A percentile compares a stretch with the other conserved stretches of the same genome.
Conservation (phyloP, 2,888 invertebrate species). For the Heliconius aoede region DNA sequence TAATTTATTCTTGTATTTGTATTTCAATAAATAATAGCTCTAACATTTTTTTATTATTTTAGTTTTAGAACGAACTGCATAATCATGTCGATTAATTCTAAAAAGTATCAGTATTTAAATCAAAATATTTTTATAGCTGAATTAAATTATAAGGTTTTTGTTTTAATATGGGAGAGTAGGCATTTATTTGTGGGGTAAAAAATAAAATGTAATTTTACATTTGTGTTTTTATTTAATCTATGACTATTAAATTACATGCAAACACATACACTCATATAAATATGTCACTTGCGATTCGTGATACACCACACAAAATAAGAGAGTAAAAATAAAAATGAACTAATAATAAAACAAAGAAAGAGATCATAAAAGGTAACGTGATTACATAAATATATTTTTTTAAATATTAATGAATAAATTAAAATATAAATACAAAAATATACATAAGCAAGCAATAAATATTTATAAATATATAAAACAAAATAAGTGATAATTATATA, state of each 20-base stretch:
- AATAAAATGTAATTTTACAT: conserved; percentile 36
- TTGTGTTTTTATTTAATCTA: conserved; percentile 55
- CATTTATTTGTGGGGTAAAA: neutral
- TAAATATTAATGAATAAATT: conserved; percentile 4
- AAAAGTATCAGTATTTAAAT: too few species aligned
- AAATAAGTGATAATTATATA: neutral
- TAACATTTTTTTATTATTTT: too few species aligned
- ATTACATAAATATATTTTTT: conserved; percentile 14
- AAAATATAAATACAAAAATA: conserved; percentile 19
- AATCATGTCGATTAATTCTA: too few species aligned
- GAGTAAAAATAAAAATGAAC: conserved; percentile 27
- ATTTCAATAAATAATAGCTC: too few species aligned
- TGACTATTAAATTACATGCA: conserved; percentile 50
- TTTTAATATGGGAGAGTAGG: too few species aligned
- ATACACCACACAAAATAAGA: conserved; percentile 42
- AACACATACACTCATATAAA: conserved; percentile 56
- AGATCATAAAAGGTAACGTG: conserved; percentile 43
- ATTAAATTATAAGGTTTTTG: too few species aligned
- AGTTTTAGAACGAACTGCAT: too few species aligned
- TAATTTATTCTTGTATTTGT: too few species aligned
- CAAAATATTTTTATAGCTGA: too few species aligned
- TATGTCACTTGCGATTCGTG: conserved; percentile 49
- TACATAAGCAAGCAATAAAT: conserved; percentile 18
- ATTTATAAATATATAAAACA: conserved; percentile 22
- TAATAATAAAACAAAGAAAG: conserved; percentile 36